Conservation (phyloP, 2,888 invertebrate species). For the Euphydryas editha region DNA sequence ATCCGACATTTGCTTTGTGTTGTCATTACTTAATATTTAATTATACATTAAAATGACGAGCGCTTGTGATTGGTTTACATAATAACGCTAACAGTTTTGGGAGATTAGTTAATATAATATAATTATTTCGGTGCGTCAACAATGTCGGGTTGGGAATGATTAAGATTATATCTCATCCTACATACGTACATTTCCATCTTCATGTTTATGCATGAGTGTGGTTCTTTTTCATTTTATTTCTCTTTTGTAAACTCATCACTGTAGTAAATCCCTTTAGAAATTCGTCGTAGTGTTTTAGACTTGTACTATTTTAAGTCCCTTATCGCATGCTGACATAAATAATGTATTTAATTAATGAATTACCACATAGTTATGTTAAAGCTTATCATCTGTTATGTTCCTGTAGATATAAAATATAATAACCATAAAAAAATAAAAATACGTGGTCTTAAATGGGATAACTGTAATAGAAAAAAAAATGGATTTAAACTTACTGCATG, state of each 20-base stretch:
- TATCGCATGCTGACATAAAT: slow-evolving; percentile 33
- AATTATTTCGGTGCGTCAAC: slow-evolving; percentile 48
- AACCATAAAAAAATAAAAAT: no score
- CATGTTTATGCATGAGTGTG: slow-evolving; percentile 82
- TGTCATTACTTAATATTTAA: slow-evolving; percentile 65
- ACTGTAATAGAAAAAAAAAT: neutral
- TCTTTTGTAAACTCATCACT: slow-evolving; percentile 49
- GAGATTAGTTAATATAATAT: slow-evolving; percentile 42
- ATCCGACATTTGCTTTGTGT: slow-evolving; percentile 80
- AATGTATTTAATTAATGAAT: no score
- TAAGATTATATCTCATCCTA: slow-evolving; percentile 51
- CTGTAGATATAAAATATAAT: no score
- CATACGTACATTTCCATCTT: slow-evolving; percentile 46
- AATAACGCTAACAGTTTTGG: slow-evolving; percentile 66
- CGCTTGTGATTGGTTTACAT: slow-evolving; percentile 83
- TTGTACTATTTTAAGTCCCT: slow-evolving; percentile 13
- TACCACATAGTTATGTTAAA: no score
- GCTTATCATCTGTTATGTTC: no score
- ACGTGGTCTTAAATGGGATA: no score
- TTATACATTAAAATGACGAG: slow-evolving; percentile 45
- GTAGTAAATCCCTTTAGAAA: slow-evolving; percentile 44
- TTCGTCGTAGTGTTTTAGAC: slow-evolving; percentile 34
- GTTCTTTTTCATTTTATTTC: slow-evolving; percentile 59
- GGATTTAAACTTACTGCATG: neutral
- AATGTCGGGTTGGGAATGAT: slow-evolving; percentile 76